Base-by-base conservation (phyloP, 2,113 vertebrate genomes). In the Empidonax traillii region DNA sequence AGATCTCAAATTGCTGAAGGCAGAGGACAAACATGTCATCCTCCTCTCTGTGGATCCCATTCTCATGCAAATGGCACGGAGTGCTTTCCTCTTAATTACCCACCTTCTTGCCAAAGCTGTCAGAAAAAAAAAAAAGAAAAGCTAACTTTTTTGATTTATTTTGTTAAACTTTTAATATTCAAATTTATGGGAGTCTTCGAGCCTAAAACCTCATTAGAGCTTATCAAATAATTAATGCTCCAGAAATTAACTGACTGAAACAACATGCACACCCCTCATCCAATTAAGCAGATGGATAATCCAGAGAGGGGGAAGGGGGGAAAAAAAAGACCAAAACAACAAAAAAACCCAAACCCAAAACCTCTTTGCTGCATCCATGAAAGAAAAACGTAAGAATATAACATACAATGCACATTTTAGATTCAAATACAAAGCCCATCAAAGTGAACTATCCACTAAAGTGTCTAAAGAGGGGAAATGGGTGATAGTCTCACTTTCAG, bases 211-310 rank as follows among this genome's bases (percentile, higher is more conserved):
- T 94, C 85, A 87, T 79, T 93, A 95, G 37, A 56, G 69, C 77
- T 96, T 96, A 96, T 89, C 91, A 94, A 93, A 91, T 94, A 93
- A 97, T 96, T 93, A 95, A 77, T 51, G 55, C 56, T 96, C 46
- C 53, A 96, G 87, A 95, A 97, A 94, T 93, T 96, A 95, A 89
- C 90, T 95, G 63, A 67, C 81, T 89, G 85, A 89, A 96, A 85
- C 84, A 94, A 85, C 85, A 62, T 19, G 71, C 74, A 87, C 52
- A 61, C 41, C 24, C 62, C 39, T 91, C 89, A 91, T 95, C 63
- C 74, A 97, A 89, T 94, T 94, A 94, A 87, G 85, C 87, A 92
- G 91, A 80, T 85, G 77, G 74, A 91, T 91, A 94, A 94, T 94
- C 74, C 89, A 93, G 56, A 68, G 41, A 30, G 21, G n/a, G 22